A percentile compares a stretch with the other conserved stretches of the same genome.
These are phyloP conservation scores for Poeciliopsis gracilis DNA, from an alignment of 2,797 vertebrate species.

Conservation along the genomic window DNA sequence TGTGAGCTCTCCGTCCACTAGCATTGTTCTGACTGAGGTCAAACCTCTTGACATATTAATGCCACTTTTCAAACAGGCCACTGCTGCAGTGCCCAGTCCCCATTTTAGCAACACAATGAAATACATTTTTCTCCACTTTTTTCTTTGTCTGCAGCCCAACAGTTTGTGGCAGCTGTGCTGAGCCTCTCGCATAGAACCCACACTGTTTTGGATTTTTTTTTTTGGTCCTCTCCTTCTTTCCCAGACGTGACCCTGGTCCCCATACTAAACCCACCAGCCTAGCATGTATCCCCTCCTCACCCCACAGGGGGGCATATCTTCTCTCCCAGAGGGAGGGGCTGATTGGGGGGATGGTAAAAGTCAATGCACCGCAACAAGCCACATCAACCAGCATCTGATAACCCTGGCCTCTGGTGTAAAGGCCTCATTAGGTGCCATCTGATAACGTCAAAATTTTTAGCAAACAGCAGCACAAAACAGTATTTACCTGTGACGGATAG, in stretches of 20 bases:
- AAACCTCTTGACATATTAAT: conserved; percentile 78
- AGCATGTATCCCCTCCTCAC: conserved; percentile 3
- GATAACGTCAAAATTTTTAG: conserved; percentile 43
- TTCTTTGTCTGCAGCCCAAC: conserved; percentile 41
- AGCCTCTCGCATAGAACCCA: conserved; percentile 54
- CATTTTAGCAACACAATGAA: conserved; percentile 72
- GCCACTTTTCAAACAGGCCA: conserved; percentile 64
- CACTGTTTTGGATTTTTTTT: conserved; percentile 15
- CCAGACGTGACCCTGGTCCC: conserved; percentile 72
- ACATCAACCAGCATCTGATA: conserved; percentile 65
- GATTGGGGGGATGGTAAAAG: conserved; percentile 6
- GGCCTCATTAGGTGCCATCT: conserved; percentile 51
- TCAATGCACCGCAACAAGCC: conserved; percentile 28
- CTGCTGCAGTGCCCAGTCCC: conserved; percentile 37
- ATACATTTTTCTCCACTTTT: conserved; percentile 51
- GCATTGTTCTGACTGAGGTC: conserved; percentile 77
- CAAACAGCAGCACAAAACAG: conserved; percentile 33
- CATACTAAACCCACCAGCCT: conserved; percentile 52
- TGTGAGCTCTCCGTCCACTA: conserved; percentile 53
- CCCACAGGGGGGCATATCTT: conserved; percentile 6
- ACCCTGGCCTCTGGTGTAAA: conserved; percentile 35
- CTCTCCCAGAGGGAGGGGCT: conserved; percentile 13
- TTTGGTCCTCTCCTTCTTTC: conserved; percentile 61
- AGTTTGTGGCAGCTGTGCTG: conserved; percentile 73
- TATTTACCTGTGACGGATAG: conserved; percentile 43